Evolutionary conservation across 2,888 invertebrate species (phyloP).

Genomic region (Drosophila mimetica): DNA sequence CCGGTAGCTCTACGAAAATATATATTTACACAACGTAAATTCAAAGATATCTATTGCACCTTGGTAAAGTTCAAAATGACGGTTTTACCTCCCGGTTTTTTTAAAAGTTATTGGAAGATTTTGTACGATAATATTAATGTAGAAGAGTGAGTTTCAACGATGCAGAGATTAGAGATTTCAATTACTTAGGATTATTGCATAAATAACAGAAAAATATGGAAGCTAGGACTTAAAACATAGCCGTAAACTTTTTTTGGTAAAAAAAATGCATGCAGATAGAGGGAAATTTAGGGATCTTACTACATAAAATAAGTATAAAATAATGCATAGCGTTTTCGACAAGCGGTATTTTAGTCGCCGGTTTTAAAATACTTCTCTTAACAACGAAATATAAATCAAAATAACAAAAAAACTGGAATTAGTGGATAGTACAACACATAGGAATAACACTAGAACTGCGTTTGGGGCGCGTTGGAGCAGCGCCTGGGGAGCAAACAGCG

Average conservation of each 20-base stretch:
- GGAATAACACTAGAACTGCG: conserved; percentile 63
- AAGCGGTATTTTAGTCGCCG: conserved; percentile 12
- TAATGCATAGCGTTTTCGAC: conserved; percentile 14
- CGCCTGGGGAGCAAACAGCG: conserved; percentile 53
- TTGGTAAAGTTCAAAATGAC: background rate
- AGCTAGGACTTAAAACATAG: background rate
- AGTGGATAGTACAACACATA: conserved; percentile 79
- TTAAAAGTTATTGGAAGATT: background rate
- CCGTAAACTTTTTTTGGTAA: conserved; percentile 22
- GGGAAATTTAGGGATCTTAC: background rate
- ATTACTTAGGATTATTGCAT: conserved; percentile 3
- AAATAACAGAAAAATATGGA: conserved; percentile 16
- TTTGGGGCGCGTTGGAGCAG: conserved; percentile 46
- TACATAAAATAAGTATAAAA: conserved; percentile 7
- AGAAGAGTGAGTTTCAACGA: conserved; percentile 6
- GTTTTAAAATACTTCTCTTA: conserved; percentile 27
- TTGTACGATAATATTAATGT: background rate
- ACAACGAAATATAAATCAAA: conserved; percentile 25
- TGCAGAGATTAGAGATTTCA: conserved; percentile 4
- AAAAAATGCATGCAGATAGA: conserved; percentile 20
- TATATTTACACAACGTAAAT: conserved; percentile 7
- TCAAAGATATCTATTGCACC: background rate
- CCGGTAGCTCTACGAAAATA: background rate
- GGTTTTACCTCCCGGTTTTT: background rate
- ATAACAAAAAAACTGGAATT: conserved; percentile 50